Conservation (phyloP, 2,888 invertebrate genomes). For the Parnassius glacialis region DNA sequence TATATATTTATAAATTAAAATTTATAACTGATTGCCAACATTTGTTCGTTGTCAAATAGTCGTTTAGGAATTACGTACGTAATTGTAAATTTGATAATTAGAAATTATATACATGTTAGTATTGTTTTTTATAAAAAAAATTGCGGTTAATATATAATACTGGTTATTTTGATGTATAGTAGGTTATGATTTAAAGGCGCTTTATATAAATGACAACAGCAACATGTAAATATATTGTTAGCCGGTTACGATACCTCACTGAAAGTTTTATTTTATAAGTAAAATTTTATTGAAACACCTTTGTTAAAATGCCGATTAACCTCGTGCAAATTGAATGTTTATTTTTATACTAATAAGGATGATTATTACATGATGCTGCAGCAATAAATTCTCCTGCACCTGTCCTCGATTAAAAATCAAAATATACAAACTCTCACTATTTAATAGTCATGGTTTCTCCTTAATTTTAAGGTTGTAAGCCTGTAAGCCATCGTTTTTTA, state of each 20-base stretch:
- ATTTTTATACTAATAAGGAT: no score
- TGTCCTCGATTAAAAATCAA: no score
- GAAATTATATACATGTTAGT: background rate
- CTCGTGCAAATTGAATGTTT: no score
- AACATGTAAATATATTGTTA: conserved; percentile 1
- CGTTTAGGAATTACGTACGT: background rate
- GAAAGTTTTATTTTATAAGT: background rate
- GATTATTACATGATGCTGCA: no score
- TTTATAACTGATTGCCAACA: background rate
- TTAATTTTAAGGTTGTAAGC: no score
- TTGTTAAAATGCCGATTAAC: no score
- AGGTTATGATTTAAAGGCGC: background rate
- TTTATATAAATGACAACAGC: background rate
- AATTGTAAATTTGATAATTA: no score
- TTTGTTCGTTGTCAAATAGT: background rate
- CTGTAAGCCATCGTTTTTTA: no score
- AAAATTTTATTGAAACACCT: no score
- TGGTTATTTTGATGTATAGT: background rate
- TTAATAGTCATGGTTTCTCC: no score
- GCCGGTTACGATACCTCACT: background rate
- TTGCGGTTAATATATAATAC: background rate
- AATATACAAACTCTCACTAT: no score
- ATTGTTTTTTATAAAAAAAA: background rate
- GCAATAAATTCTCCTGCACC: no score
- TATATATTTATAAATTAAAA: background rate